Evolutionary conservation across 1,140 invertebrate genomes (phyloP).

Genomic region (Drosophila ambigua): DNA sequence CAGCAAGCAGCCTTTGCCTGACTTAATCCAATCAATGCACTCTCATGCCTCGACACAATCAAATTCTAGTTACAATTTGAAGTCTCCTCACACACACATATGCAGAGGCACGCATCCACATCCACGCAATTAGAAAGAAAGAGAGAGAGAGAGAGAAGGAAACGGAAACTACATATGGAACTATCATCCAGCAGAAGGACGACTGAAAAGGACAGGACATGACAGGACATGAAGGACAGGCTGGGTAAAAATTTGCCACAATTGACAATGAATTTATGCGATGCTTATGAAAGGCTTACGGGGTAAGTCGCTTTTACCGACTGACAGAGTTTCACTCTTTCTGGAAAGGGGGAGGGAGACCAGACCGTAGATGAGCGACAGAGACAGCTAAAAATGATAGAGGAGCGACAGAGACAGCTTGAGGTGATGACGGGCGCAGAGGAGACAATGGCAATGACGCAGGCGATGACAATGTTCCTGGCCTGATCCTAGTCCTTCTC

Average conservation of each 20-base stretch:
- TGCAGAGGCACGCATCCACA: constrained; percentile 22
- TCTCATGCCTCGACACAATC: constrained; percentile 64
- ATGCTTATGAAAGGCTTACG: constrained; percentile 75
- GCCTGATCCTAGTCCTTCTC: background rate
- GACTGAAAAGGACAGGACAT: background rate
- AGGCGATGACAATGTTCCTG: constrained; percentile 6
- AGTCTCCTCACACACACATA: constrained; percentile 37
- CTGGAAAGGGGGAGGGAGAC: background rate
- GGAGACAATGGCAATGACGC: constrained; percentile 8
- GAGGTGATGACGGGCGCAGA: constrained; percentile 10
- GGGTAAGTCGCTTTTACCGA: constrained; percentile 63
- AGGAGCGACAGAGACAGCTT: constrained; percentile 33
- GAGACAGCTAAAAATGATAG: constrained; percentile 17
- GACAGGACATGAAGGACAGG: background rate
- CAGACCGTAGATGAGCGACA: constrained; percentile 22
- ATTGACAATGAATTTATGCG: constrained; percentile 80
- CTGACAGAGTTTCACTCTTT: constrained; percentile 65
- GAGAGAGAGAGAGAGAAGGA: background rate
- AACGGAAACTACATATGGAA: constrained; percentile 12
- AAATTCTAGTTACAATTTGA: constrained; percentile 72
- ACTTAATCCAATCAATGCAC: constrained; percentile 70
- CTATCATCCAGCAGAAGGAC: background rate
- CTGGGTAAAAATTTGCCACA: constrained; percentile 64
- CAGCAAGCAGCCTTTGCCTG: constrained; percentile 5
- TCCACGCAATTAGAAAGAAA: constrained; percentile 60